Base-by-base conservation (phyloP, 2,888 invertebrate genomes). In the Baronia brevicornis region DNA sequence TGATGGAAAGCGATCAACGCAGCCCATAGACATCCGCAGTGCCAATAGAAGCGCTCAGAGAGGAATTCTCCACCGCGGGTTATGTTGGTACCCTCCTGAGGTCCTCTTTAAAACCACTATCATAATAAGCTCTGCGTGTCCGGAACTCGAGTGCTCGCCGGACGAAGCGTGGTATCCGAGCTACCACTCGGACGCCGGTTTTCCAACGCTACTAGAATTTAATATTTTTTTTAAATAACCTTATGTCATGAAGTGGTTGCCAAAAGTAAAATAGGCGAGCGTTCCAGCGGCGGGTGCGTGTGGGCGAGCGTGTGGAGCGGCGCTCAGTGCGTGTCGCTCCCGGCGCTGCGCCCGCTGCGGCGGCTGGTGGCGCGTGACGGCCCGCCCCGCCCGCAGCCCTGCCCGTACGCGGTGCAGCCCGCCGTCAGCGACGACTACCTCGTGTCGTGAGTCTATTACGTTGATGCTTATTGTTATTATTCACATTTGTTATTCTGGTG, bases 251-350 rank as follows among this genome's bases (percentile, higher is more conserved):
- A 4, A n/a, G 10, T 5, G 2, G 13, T 5, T 27, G n/a, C n/a
- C n/a, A n/a, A n/a, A n/a, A n/a, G n/a, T n/a, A n/a, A 27, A 18
- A 17, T 18, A 9, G 8, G 15, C 6, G 3, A 10, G 10, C 10
- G 11, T 5, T 12, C 1, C 55, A 73, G 73, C 28, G 61, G 53
- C 4, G 52, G 58, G 2, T 59, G 62, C 44, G 44, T 64, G 45
- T 73, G 72, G 73, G 64, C 54, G 35, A 42, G 52, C 41, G 52
- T 55, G 31, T 28, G 44, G 8, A 57, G 48, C 36, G 69, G 65
- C 30, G 46, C 50, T 36, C 57, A 49, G 31, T 67, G 72, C 55
- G 51, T 50, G 34, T 48, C 67, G 37, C 48, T 68, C 47, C 62
- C 66, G 10, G 28, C 45, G 32, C 55, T 75, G 57, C 39, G 29